These are phyloP conservation scores for Lophotriccus pileatus DNA, from an alignment of 2,797 vertebrate genomes.

Conservation along the genomic window DNA sequence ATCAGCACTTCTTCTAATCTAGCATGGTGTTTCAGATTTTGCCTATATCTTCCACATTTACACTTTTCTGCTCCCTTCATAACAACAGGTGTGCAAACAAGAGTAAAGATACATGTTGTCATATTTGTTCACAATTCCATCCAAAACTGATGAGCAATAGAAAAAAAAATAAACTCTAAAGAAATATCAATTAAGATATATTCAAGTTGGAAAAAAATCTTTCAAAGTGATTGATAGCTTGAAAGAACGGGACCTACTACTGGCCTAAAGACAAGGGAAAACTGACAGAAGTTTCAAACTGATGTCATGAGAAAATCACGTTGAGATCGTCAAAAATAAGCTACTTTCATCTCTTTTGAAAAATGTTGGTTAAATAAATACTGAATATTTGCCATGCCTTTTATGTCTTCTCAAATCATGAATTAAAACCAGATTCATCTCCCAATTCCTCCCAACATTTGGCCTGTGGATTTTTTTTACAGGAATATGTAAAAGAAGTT, in stretches of 20 bases:
- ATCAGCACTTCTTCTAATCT: not conserved
- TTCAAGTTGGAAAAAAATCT: not conserved
- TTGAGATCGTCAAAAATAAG: not conserved
- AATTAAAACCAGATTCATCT: conserved; percentile 7
- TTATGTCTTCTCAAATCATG: not conserved
- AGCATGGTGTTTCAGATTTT: not conserved
- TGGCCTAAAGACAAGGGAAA: not conserved
- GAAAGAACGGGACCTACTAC: not conserved
- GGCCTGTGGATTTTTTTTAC: not conserved
- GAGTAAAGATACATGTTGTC: not conserved
- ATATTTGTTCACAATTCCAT: not conserved
- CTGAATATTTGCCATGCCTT: not conserved
- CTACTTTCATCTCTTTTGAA: not conserved
- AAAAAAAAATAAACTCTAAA: not conserved
- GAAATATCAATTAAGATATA: not conserved
- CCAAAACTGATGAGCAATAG: not conserved
- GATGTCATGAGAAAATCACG: not conserved
- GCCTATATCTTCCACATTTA: not conserved
- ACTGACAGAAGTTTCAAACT: not conserved
- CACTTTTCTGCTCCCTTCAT: not conserved
- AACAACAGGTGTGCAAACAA: fast-evolving
- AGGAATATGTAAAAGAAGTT: not conserved
- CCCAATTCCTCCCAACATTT: not conserved
- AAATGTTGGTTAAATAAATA: not conserved
- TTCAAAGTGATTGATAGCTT: not conserved